Conservation (phyloP, 2,888 invertebrate genomes). For the Geophilus truncorum region DNA sequence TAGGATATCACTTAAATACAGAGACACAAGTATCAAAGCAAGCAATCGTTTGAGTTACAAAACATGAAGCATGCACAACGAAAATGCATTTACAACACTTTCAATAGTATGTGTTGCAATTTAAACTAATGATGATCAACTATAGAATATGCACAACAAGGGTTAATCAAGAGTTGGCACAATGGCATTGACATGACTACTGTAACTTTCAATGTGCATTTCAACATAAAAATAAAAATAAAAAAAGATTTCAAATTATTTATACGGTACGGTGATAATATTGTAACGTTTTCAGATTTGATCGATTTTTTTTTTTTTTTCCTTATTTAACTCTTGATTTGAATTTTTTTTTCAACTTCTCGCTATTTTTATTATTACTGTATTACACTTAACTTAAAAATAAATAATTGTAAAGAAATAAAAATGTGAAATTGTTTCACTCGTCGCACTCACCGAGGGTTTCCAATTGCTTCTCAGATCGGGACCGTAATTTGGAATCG, state of each 20-base stretch:
- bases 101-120: not conserved
- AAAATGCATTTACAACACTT: slow-evolving; percentile 14
- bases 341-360: not conserved
- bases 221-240: not conserved
- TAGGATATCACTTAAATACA: not conserved
- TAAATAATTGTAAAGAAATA: no score
- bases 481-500: slow-evolving; percentile 82
- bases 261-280: no score
- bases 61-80: not conserved
- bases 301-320: not conserved
- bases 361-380: not conserved
- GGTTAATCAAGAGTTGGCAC: not conserved
- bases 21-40: not conserved
- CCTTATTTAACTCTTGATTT: not conserved
- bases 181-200: not conserved
- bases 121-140: not conserved
- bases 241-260: not conserved
- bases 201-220: not conserved
- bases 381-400: no score
- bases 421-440: no score
- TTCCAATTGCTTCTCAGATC: slow-evolving; percentile 84
- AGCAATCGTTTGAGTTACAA: not conserved
- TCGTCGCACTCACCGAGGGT: slow-evolving; percentile 64
- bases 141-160: not conserved
- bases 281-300: no score